Percentiles rank a stretch among this genome's conserved stretches.
Conservation (phyloP, 2,797 vertebrate species). For the Lithobates sylvaticus region DNA sequence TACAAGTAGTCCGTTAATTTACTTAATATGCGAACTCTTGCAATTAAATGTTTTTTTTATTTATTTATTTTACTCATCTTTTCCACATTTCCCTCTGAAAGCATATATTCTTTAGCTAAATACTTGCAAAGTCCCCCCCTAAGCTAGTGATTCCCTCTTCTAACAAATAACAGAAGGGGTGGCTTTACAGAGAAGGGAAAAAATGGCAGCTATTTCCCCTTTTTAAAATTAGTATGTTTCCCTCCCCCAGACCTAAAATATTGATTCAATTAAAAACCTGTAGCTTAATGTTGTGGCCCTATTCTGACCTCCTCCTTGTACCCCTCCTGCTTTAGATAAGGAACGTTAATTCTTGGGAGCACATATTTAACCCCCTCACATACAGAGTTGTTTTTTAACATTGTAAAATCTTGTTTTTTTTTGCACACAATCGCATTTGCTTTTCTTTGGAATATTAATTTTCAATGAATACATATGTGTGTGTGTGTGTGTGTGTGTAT, state of each 20-base stretch:
- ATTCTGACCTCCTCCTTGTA: constrained; percentile 40
- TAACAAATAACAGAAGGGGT: constrained; percentile 58
- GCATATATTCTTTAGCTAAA: background rate
- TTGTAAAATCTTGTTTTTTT: no score
- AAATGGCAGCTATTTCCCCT: constrained; percentile 62
- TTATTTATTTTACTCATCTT: background rate
- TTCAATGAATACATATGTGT: no score
- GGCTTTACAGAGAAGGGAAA: constrained; percentile 47
- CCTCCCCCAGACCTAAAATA: constrained; percentile 41
- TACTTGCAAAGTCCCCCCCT: background rate
- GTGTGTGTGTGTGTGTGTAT: no score
- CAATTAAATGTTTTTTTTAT: background rate
- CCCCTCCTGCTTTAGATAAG: constrained; percentile 27
- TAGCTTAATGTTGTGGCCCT: constrained; percentile 52
- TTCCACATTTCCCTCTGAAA: background rate
- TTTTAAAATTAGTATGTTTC: constrained; percentile 52
- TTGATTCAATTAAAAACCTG: constrained; percentile 61
- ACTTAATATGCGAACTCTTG: background rate
- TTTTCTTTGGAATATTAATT: no score
- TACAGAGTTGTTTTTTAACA: background rate
- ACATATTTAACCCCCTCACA: constrained; percentile 29
- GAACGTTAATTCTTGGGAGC: constrained; percentile 1
- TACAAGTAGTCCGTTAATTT: no score
- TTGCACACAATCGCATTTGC: background rate
- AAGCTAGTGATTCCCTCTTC: constrained; percentile 10